Percentiles rank a stretch among this genome's conserved stretches.
Evolutionary conservation across 2,113 vertebrate genomes (phyloP).

Genomic region (Pongo pygmaeus): DNA sequence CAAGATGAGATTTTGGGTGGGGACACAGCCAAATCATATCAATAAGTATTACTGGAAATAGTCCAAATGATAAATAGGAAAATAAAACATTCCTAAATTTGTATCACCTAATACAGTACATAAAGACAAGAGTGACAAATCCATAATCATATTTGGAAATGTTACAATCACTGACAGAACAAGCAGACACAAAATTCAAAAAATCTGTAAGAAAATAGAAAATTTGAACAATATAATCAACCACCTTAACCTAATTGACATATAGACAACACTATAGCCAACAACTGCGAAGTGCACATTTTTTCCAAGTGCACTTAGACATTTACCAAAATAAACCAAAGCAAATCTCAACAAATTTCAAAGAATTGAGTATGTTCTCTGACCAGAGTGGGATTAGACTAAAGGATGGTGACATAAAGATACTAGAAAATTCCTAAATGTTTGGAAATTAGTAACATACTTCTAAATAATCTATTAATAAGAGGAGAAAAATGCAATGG

Average conservation of each 20-base stretch:
- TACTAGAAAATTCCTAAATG: background rate
- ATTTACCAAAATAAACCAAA: background rate
- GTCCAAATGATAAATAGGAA: background rate
- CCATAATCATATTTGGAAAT: background rate
- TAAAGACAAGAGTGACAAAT: background rate
- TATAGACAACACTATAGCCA: background rate
- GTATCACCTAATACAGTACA: background rate
- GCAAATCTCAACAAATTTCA: constrained; percentile 31
- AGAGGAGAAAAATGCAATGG: background rate
- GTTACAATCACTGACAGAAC: constrained; percentile 2
- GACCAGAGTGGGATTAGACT: constrained; percentile 2
- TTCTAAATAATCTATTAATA: background rate
- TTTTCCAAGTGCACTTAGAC: background rate
- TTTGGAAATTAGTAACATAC: background rate
- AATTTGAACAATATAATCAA: background rate
- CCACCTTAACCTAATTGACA: background rate
- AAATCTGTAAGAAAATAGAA: background rate
- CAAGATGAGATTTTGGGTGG: too few relatives aligned
- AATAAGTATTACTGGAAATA: background rate
- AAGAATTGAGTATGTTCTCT: background rate
- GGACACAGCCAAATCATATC: too few relatives aligned
- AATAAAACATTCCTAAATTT: background rate
- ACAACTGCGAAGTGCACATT: background rate
- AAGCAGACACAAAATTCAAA: background rate
- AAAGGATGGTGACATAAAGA: background rate